A percentile compares a stretch with the other conserved stretches of the same genome.
These are phyloP conservation scores for Probosciger aterrimus DNA, from an alignment of 2,113 vertebrate species.

Conservation along the genomic window DNA sequence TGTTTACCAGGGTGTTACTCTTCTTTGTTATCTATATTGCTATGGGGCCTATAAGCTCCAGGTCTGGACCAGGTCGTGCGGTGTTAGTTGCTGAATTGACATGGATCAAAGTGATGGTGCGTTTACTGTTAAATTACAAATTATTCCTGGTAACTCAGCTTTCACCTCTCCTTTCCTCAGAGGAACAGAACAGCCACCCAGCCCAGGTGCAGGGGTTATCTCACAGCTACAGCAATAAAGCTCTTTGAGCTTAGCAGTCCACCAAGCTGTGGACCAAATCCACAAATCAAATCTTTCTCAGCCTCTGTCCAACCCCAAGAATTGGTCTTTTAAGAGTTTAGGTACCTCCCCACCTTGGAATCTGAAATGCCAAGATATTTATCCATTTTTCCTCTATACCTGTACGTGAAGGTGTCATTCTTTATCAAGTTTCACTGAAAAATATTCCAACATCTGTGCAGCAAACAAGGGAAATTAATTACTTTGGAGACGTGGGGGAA, in stretches of 20 bases:
- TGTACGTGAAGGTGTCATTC: neutral
- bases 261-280: neutral
- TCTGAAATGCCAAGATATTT: neutral
- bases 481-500: neutral
- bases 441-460: slow-evolving; percentile 25
- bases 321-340: neutral
- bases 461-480: slow-evolving; percentile 50
- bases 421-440: slow-evolving; percentile 24
- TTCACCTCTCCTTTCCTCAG: neutral
- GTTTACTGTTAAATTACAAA: neutral
- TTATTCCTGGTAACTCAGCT: neutral
- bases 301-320: neutral
- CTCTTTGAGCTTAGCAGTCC: neutral
- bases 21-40: neutral
- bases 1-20: neutral
- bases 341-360: neutral
- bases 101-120: neutral
- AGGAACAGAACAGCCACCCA: neutral
- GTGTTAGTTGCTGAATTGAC: neutral
- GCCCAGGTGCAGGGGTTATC: neutral
- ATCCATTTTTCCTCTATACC: neutral
- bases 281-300: neutral
- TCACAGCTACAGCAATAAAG: neutral
- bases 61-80: neutral
- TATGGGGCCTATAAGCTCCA: neutral